Evolutionary conservation across 1,140 invertebrate genomes (phyloP).

Genomic region (Trachymyrmex septentrionalis): DNA sequence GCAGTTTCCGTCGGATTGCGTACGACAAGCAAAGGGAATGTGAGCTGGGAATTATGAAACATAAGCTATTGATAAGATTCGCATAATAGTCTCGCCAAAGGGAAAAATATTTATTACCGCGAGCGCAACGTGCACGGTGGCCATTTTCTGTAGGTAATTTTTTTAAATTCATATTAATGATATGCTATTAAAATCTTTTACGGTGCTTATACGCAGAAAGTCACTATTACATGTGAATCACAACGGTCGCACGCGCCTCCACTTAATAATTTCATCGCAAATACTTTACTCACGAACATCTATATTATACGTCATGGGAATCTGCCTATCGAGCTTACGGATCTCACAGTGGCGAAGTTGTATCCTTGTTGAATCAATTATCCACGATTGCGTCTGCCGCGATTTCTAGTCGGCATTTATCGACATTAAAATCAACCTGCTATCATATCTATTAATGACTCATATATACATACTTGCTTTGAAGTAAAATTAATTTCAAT

Average conservation of each 20-base stretch:
- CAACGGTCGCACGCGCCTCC: slow-evolving; percentile 35
- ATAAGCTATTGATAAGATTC: slow-evolving; percentile 7
- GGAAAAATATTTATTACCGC: slow-evolving; percentile 12
- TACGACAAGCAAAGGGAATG: not conserved
- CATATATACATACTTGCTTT: not conserved
- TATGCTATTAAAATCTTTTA: slow-evolving; percentile 35
- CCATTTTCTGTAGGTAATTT: slow-evolving; percentile 36
- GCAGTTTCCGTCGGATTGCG: slow-evolving; percentile 15
- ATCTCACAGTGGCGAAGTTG: slow-evolving; percentile 17
- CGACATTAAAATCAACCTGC: not conserved
- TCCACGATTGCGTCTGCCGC: not conserved
- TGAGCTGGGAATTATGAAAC: slow-evolving; percentile 21
- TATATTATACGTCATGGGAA: slow-evolving; percentile 37
- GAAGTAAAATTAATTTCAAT: slow-evolving; percentile 5
- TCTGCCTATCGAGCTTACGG: slow-evolving; percentile 25
- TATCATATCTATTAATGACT: not conserved
- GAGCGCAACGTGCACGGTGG: not conserved
- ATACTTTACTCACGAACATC: slow-evolving; percentile 24
- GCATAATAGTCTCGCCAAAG: not conserved
- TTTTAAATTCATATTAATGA: slow-evolving; percentile 32
- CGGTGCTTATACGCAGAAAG: slow-evolving; percentile 36
- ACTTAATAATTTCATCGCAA: slow-evolving; percentile 22
- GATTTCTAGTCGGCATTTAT: not conserved
- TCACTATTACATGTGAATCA: slow-evolving; percentile 51
- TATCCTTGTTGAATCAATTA: slow-evolving; percentile 14